Base-by-base conservation (phyloP, 2,888 invertebrate genomes). In the Zygothrica quintamaculata region DNA sequence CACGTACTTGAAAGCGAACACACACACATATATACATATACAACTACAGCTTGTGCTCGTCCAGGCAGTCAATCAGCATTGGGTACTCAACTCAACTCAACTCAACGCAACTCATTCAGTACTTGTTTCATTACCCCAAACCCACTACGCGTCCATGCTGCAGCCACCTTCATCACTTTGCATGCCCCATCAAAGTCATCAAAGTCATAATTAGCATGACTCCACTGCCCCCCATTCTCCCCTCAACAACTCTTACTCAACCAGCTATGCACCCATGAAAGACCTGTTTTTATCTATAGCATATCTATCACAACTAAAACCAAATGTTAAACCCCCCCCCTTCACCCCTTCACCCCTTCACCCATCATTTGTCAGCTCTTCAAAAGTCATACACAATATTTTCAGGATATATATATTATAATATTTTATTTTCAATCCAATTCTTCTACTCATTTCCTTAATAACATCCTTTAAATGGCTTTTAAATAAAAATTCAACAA, bases 41-140 rank as follows among this genome's bases (percentile, higher is more conserved):
- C 53, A 46, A 44, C 9, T 65, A 46, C 48, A 61, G 59, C 36
- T 56, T 61, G 60, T 47, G 42, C 56, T 40, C 36, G 52, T 52
- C 61, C 74, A 46, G 52, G 47, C 81, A 72, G 65, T 81, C 78
- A 81, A 73, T 81, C 78, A 78, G 73, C 73, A 72, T 65, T 66
- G 68, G 48, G 55, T 80, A 74, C 67, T 66, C 48, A 61, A 44
- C 55, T 39, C 22, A 12, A 65, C 65, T 56, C 65, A 65, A n/a
- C n/a, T n/a, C 48, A 61, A 44, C 55, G 39, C 22, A 12, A 65
- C 65, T 56, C 65, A 65, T 46, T 65, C 60, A 72, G 52, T 39
- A 29, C 47, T 62, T 66, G 55, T n/a, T n/a, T n/a, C n/a, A n/a
- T n/a, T n/a, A n/a, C n/a, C n/a, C n/a, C n/a, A n/a, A n/a, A n/a